Evolutionary conservation across 2,888 invertebrate genomes (phyloP), one percentile per base, ranked within the genome.

Genomic region (Orthosia gothica): DNA sequence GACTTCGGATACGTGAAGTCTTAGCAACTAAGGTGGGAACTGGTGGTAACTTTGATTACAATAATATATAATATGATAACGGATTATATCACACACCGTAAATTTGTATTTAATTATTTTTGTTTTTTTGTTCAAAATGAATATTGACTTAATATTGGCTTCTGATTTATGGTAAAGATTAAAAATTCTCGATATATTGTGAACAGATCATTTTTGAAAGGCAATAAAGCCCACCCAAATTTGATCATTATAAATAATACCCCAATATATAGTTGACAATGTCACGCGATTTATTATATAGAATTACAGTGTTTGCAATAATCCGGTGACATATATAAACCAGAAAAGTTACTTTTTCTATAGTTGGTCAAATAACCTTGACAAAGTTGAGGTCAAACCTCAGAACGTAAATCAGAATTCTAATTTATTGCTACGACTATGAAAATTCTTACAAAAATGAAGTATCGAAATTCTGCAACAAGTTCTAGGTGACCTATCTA

Each of bases 341-440:
- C 0, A 2, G 4, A 18, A 3, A 40, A 0, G 4, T 40, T 40
- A 67, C 15, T 66, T 7, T 13, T 13, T 9, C 15, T 15, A 2
- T 40, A 40, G 40, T 40, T 15, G 32, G 11, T 18, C 5, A 23
- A 23, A 2, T 4, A 55, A 20, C 12, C 18, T n/a, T 49, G 9
- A 40, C 15, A 7, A 2, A n/a, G 7, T 57, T 70, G 32, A 32
- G 32, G 32, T 32, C 32, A 32, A 0, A 7, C 32, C 32, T 32
- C 32, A 32, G 32, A 32, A 32, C 3, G 5, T 7, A 32, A 71
- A 70, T 55, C 20, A 9, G 11, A 20, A 23, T 16, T n/a, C 13
- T 54, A 13, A 70, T 64, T 70, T 70, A 55, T 18, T 26, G 20
- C 54, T 40, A 45, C 40, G 9, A 40, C 9, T 40, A 20, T 68